These are phyloP conservation scores for Perca flavescens DNA, from an alignment of 2,113 vertebrate genomes.

Conservation along the genomic window DNA sequence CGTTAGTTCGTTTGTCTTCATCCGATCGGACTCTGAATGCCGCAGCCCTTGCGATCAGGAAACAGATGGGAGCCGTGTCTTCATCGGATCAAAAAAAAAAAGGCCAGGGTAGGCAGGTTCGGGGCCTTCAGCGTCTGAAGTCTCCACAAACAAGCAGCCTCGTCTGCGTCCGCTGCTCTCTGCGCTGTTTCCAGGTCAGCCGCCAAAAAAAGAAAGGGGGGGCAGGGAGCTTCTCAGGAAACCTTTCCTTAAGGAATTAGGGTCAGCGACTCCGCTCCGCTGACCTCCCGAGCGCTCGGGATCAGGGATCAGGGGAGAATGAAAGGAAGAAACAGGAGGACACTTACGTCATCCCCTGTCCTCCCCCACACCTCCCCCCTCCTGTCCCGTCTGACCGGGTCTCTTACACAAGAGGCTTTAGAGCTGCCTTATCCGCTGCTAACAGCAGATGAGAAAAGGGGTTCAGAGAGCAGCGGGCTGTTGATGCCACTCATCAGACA, in stretches of 20 bases:
- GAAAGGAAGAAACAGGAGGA: conserved; percentile 55
- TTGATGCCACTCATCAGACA: conserved; percentile 34
- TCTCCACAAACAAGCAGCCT: conserved; percentile 25
- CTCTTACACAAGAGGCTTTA: conserved; percentile 73
- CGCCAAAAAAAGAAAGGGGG: conserved; percentile 47
- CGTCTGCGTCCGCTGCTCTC: conserved; percentile 51
- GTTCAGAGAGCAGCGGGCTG: conserved; percentile 23
- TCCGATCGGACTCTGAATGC: conserved; percentile 45
- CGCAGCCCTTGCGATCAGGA: conserved; percentile 61
- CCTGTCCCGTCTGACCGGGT: conserved; percentile 35
- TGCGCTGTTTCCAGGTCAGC: conserved; percentile 68
- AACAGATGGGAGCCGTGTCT: conserved; percentile 76
- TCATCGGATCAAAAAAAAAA: conserved; percentile 54
- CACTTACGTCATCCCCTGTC: conserved; percentile 62
- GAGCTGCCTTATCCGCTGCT: conserved; percentile 48
- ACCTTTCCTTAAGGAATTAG: conserved; percentile 74
- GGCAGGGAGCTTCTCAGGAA: conserved; percentile 68
- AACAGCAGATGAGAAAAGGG: conserved; percentile 28
- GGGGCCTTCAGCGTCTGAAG: conserved; percentile 34
- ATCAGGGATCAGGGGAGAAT: conserved; percentile 52
- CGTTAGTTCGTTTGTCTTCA: conserved; percentile 63
- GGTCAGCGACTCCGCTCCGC: conserved; percentile 48
- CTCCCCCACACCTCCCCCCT: conserved; percentile 24
- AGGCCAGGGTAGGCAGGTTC: conserved; percentile 12
- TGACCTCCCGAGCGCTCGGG: conserved; percentile 44